Evolutionary conservation across 2,797 vertebrate genomes (phyloP).

Genomic region (Gephyroberyx darwinii): DNA sequence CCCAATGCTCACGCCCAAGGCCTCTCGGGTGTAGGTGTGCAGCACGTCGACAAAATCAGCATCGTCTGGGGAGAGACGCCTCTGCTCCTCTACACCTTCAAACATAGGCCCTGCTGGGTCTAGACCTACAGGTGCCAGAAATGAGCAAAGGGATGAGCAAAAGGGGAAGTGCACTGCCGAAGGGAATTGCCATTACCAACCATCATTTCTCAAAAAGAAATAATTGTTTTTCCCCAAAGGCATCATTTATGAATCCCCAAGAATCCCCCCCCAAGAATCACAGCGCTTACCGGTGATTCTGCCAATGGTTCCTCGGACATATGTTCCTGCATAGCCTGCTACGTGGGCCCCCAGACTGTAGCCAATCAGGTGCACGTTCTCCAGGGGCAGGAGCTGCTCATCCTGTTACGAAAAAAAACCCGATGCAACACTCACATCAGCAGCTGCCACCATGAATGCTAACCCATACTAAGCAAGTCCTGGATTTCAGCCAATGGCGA

Average conservation of each 20-base stretch:
- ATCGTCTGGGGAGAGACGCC: conserved; percentile 93
- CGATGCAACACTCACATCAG: conserved; percentile 36
- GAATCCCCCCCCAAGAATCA: too few relatives aligned
- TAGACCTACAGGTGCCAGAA: conserved; percentile 80
- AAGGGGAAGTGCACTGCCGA: too few relatives aligned
- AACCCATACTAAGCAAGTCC: conserved; percentile 26
- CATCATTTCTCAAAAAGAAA: not conserved
- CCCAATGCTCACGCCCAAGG: conserved; percentile 94
- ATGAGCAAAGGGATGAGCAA: not conserved
- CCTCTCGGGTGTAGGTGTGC: conserved; percentile 92
- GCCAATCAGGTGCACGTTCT: conserved; percentile 93
- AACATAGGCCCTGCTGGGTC: conserved; percentile 98
- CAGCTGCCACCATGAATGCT: conserved; percentile 38
- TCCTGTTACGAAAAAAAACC: conserved; percentile 78
- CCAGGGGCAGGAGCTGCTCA: conserved; percentile 81
- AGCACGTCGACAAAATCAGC: conserved; percentile 96
- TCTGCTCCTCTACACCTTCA: conserved; percentile 85
- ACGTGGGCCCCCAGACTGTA: conserved; percentile 97
- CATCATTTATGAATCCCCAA: not conserved
- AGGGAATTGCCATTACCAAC: not conserved
- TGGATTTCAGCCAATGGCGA: conserved; percentile 42
- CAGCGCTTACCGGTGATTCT: conserved; percentile 90
- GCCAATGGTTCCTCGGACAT: conserved; percentile 86
- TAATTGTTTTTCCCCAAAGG: not conserved
- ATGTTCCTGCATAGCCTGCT: conserved; percentile 90